Evolutionary conservation across 2,888 invertebrate genomes (phyloP).

Genomic region (Drosophila emarginata): DNA sequence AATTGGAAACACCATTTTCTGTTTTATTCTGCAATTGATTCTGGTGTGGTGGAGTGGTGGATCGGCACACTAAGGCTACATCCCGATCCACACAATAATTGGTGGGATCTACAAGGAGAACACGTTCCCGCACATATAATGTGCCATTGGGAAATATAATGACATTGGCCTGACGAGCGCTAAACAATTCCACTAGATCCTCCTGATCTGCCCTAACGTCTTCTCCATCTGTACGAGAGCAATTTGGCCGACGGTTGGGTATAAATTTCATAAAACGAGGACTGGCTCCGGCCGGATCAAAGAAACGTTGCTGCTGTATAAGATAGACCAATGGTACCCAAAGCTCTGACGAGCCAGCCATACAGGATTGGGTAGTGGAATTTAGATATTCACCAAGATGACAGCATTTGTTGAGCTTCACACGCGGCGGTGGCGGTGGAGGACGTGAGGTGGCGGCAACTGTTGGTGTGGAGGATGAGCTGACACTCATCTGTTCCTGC

Average conservation of each 20-base stretch:
- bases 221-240: constrained; percentile 6
- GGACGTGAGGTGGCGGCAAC: constrained; percentile 34
- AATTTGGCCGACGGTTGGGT: constrained; percentile 80
- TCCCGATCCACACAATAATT: constrained; percentile 88
- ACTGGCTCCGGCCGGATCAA: constrained; percentile 79
- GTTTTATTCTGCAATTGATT: neutral
- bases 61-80: constrained; percentile 84
- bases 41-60: neutral
- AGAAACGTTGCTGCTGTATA: constrained; percentile 82
- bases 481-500: neutral
- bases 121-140: constrained; percentile 84
- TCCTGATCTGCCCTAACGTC: neutral
- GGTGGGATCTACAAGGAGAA: constrained; percentile 83
- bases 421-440: constrained; percentile 70
- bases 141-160: constrained; percentile 87
- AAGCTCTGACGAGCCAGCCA: constrained; percentile 76
- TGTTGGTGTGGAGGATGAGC: neutral
- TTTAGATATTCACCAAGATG: constrained; percentile 83
- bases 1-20: neutral
- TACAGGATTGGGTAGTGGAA: constrained; percentile 79
- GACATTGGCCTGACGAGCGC: constrained; percentile 67
- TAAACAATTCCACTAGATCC: constrained; percentile 68
- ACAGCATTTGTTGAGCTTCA: constrained; percentile 84
- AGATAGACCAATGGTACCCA: constrained; percentile 86
- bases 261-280: constrained; percentile 82